Conservation (phyloP, 2,888 invertebrate species). For the Agrochola circellaris region DNA sequence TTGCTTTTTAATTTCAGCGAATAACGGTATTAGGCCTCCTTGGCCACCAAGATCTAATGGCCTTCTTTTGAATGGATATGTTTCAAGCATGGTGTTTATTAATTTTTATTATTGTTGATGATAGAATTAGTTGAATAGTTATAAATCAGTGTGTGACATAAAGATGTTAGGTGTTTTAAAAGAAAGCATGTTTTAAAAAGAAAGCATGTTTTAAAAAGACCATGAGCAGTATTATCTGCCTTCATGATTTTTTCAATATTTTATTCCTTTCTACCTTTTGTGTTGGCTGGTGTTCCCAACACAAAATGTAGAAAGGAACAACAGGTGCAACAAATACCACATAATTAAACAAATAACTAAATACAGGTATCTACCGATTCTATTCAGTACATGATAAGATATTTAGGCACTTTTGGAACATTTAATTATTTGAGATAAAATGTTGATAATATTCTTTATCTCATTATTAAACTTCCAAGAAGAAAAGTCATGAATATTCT, state of each 20-base stretch:
- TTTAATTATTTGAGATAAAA: slow-evolving; percentile 44
- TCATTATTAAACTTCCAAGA: slow-evolving; percentile 7
- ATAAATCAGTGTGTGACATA: not conserved
- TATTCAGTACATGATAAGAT: slow-evolving; percentile 46
- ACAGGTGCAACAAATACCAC: not conserved
- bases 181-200: not conserved
- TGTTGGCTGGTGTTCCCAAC: too few relatives aligned
- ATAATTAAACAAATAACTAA: slow-evolving; percentile 2
- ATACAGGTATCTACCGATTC: slow-evolving; percentile 22
- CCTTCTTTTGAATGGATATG: not conserved
- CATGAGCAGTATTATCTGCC: not conserved
- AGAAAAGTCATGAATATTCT: not conserved
- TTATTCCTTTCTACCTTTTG: not conserved
- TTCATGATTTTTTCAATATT: not conserved
- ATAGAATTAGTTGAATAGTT: not conserved
- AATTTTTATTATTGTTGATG: not conserved
- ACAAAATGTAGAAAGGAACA: too few relatives aligned
- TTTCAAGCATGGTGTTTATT: not conserved
- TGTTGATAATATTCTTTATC: slow-evolving; percentile 34
- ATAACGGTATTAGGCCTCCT: not conserved
- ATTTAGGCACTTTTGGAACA: slow-evolving; percentile 13
- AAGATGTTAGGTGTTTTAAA: not conserved
- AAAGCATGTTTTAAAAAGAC: not conserved
- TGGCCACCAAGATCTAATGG: not conserved
- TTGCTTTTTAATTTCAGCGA: too few relatives aligned